Base-by-base conservation (phyloP, 2,888 invertebrate genomes). In the Steinernema carpocapsae region DNA sequence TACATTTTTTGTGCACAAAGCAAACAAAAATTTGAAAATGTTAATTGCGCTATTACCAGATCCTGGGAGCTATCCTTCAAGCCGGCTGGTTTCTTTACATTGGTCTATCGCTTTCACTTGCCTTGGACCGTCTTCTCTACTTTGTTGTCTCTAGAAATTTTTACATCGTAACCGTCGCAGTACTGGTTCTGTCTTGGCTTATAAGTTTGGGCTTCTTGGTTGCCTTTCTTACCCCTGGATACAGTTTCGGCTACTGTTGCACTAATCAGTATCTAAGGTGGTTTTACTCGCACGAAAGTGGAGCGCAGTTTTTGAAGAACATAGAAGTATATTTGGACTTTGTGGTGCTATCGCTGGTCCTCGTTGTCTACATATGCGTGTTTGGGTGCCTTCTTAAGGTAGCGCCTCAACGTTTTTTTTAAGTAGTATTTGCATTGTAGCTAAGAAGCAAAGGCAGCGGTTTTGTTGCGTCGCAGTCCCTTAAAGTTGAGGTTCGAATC, bases 11-110 rank as follows among this genome's bases (percentile, higher is more conserved):
- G 43, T 7, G 14, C 43, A 43, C 10, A 43, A 10, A 10, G 43
- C 43, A 7, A 43, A 7, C 43, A 24, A 24, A 64, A 37, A 64
- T 1, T 64, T 52, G 22, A 52, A 12, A 19, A 1, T 26, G 3
- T 26, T 6, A 12, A 19, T 26, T 64, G n/a, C n/a, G n/a, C n/a
- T n/a, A n/a, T n/a, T n/a, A n/a, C 12, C 14, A 64, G 64, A 64
- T 64, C 4, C 64, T 64, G 17, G 64, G 64, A 29, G 64, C 64
- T 10, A 32, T 64, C 17, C 10, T 64, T 19, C 64, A 64, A 32
- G 22, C 64, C 6, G 37, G 64, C 14, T 64, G 64, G 64, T 64
- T 64, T n/a, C 64, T 64, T 6, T 64, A 64, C 64, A 29, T 64
- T 4, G 64, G 64, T 17, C 64, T 64, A 4, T 64, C 64, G 12